A percentile compares a stretch with the other conserved stretches of the same genome.
phyloP scores from a whole-genome alignment of 2,797 vertebrate species.

The Ciconia nigra region DNA sequence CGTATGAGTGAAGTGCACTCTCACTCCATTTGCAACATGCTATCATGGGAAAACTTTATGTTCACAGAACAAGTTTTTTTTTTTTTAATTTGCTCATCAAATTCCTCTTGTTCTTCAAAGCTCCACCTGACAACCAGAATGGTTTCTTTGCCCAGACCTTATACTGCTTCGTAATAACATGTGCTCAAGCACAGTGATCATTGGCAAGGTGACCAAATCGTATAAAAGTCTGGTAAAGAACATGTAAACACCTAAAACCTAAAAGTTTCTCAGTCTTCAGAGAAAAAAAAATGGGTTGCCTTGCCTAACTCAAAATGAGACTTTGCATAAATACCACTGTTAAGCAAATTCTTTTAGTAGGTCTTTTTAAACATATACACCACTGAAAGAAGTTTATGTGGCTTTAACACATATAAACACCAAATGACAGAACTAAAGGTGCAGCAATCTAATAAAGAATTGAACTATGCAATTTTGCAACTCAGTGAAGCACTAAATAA shows the following conservation, averaged over 20 bases:
- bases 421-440: neutral
- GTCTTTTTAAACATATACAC: neutral
- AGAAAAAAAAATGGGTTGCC: neutral
- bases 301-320: neutral
- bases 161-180: neutral
- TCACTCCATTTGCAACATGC: neutral
- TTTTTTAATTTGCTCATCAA: neutral
- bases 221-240: neutral
- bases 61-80: neutral
- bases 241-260: neutral
- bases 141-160: neutral
- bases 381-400: neutral
- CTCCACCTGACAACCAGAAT: neutral
- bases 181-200: neutral
- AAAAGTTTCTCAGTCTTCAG: neutral
- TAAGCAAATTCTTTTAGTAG: neutral
- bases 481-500: neutral
- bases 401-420: neutral
- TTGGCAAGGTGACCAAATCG: neutral
- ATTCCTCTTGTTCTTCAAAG: neutral
- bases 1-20: too few relatives aligned
- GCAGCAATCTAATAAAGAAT: neutral
- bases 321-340: neutral
- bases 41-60: neutral
- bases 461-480: neutral